Conservation (phyloP, 2,797 vertebrate genomes). For the Pampus argenteus region DNA sequence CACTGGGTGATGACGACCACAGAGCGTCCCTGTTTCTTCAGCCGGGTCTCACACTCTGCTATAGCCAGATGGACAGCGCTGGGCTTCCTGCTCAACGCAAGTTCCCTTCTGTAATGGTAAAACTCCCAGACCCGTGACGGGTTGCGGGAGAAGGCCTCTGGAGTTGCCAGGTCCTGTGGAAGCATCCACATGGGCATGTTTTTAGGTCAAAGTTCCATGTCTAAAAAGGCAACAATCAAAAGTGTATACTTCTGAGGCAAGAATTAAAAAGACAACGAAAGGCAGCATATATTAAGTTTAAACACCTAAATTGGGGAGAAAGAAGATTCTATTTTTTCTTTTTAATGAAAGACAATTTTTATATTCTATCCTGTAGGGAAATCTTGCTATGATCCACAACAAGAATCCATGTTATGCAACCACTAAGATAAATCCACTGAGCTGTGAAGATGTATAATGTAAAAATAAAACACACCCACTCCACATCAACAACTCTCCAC, state of each 20-base stretch:
- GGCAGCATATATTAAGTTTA: background rate
- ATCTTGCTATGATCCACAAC: constrained; percentile 20
- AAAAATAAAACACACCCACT: constrained; percentile 59
- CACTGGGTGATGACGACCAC: constrained; percentile 95
- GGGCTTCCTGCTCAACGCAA: constrained; percentile 88
- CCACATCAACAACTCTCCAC: constrained; percentile 27
- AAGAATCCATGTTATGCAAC: constrained; percentile 45
- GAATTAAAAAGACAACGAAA: background rate
- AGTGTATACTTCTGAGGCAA: background rate
- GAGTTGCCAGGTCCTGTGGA: constrained; percentile 91
- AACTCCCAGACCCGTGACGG: constrained; percentile 97
- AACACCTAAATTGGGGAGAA: background rate
- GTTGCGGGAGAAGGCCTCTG: constrained; percentile 91
- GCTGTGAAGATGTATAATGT: constrained; percentile 46
- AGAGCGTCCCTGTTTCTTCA: constrained; percentile 89
- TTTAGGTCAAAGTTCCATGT: constrained; percentile 12
- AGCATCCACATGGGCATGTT: constrained; percentile 11
- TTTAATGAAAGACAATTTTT: constrained; percentile 25
- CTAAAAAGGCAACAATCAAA: background rate
- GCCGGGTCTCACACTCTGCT: constrained; percentile 90
- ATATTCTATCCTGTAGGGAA: constrained; percentile 25
- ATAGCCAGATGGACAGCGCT: constrained; percentile 91
- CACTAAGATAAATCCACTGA: constrained; percentile 44
- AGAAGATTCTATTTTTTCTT: background rate
- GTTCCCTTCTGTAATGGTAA: constrained; percentile 93